A percentile compares a stretch with the other conserved stretches of the same genome.
Conservation (phyloP, 2,797 vertebrate genomes). For the Tenualosa ilisha region DNA sequence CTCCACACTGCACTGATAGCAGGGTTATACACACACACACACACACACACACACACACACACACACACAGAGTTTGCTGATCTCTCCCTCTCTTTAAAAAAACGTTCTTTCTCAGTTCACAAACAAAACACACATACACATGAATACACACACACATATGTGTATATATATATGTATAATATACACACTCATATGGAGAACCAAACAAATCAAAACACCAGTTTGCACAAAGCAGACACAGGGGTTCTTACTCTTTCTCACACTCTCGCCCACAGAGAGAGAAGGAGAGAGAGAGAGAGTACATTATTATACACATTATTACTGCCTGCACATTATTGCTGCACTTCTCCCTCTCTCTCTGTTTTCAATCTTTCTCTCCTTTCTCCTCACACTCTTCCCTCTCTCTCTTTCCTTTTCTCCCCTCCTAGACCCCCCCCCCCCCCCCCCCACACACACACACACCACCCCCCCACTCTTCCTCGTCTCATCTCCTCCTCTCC, state of each 20-base stretch:
- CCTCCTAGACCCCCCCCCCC: too few relatives aligned
- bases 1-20: slow-evolving; percentile 39
- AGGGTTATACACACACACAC: slow-evolving; percentile 27
- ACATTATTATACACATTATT: neutral
- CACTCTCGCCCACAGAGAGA: neutral
- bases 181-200: neutral
- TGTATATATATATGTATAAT: neutral
- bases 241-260: too few relatives aligned
- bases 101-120: slow-evolving; percentile 6
- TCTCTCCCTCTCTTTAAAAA: neutral
- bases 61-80: neutral
- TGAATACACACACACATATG: neutral
- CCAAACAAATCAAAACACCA: neutral
- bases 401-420: neutral
- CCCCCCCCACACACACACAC: too few relatives aligned
- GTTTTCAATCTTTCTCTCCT: neutral
- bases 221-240: neutral
- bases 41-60: slow-evolving; percentile 38
- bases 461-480: neutral
- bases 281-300: neutral
- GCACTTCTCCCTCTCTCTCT: neutral
- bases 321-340: too few relatives aligned
- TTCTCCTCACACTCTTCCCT: neutral
- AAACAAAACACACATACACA: slow-evolving; percentile 31
- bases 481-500: neutral